These are phyloP conservation scores for Grapholita molesta DNA, from an alignment of 1,140 invertebrate genomes.

Conservation along the genomic window DNA sequence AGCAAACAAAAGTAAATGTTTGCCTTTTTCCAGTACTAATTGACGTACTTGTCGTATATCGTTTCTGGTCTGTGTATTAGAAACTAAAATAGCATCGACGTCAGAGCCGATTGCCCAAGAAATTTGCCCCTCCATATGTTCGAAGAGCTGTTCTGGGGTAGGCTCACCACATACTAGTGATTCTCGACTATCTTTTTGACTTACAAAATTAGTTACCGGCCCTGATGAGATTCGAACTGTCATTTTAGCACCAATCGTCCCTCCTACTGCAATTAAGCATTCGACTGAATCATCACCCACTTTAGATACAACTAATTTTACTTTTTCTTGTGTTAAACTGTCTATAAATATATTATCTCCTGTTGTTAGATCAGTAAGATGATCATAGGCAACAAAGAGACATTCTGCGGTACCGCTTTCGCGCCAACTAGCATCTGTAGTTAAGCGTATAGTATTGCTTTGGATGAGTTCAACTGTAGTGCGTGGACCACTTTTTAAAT, in stretches of 20 bases:
- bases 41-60: conserved; percentile 55
- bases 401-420: conserved; percentile 65
- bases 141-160: conserved; percentile 52
- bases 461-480: conserved; percentile 50
- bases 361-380: conserved; percentile 56
- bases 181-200: conserved; percentile 37
- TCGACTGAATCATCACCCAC: conserved; percentile 67
- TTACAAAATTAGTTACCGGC: conserved; percentile 37
- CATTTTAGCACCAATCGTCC: conserved; percentile 64
- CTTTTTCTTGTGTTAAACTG: conserved; percentile 51
- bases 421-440: conserved; percentile 59
- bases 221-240: conserved; percentile 57
- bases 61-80: conserved; percentile 47
- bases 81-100: conserved; percentile 60
- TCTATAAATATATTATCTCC: conserved; percentile 60
- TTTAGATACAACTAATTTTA: conserved; percentile 55
- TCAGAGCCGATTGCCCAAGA: conserved; percentile 61
- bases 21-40: conserved; percentile 60
- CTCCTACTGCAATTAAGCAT: conserved; percentile 52
- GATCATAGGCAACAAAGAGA: conserved; percentile 63
- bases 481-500: conserved; percentile 57
- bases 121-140: conserved; percentile 65
- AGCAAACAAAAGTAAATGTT: conserved; percentile 72
- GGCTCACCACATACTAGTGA: conserved; percentile 43
- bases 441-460: conserved; percentile 50